Conservation (phyloP, 1,140 invertebrate species). For the Hyposmocoma kahamanoa region DNA sequence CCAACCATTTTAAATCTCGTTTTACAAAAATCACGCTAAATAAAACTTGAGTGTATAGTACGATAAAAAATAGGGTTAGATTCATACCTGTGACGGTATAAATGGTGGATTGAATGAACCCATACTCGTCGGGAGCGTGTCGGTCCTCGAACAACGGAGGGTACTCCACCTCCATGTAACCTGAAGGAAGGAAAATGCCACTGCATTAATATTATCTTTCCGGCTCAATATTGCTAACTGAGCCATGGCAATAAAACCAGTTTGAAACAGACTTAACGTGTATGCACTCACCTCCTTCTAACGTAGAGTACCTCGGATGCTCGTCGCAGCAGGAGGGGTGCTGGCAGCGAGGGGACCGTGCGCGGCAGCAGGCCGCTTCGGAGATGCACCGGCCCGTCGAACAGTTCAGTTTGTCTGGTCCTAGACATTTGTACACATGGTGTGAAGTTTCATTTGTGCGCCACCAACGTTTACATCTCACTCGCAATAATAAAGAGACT, state of each 20-base stretch:
- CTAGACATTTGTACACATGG: too few species aligned
- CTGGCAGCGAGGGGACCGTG: conserved; percentile 28
- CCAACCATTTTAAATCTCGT: too few species aligned
- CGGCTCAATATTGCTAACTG: too few species aligned
- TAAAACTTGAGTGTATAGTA: not conserved
- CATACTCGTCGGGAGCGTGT: conserved; percentile 49
- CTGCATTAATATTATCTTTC: too few species aligned
- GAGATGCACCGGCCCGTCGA: conserved; percentile 48
- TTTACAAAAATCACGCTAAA: not conserved
- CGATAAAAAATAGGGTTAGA: not conserved
- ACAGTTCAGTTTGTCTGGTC: conserved; percentile 47
- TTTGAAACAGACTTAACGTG: too few species aligned
- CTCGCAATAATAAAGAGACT: too few species aligned
- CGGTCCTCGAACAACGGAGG: conserved; percentile 47
- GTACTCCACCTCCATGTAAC: conserved; percentile 40
- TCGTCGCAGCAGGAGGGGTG: conserved; percentile 54
- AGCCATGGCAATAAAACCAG: too few species aligned
- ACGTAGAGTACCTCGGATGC: conserved; percentile 28
- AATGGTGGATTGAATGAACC: conserved; percentile 61
- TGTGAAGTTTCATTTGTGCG: too few species aligned
- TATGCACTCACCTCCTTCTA: too few species aligned
- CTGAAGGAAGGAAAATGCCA: too few species aligned
- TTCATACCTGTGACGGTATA: conserved; percentile 57
- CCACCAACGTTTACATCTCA: too few species aligned
- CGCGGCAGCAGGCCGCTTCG: conserved; percentile 41